Conservation (phyloP, 2,113 vertebrate species). For the Halcyon senegalensis region DNA sequence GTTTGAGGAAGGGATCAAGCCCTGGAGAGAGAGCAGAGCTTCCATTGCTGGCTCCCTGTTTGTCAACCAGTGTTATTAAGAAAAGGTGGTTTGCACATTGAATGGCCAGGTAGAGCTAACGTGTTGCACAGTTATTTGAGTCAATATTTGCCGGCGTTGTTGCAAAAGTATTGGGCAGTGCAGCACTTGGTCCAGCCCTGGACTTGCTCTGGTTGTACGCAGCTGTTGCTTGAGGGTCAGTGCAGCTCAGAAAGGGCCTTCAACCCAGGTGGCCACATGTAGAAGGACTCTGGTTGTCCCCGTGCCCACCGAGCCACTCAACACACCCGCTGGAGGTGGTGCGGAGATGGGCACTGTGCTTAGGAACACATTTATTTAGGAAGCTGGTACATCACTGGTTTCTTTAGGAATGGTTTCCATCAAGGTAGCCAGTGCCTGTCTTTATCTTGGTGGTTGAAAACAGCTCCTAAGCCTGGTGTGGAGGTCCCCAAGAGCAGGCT, state of each 20-base stretch:
- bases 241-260: not conserved
- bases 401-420: not conserved
- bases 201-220: not conserved
- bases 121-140: not conserved
- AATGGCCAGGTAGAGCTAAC: not conserved
- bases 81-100: not conserved
- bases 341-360: not conserved
- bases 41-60: not conserved
- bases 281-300: not conserved
- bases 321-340: not conserved
- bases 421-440: not conserved
- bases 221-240: not conserved
- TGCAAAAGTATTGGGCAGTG: not conserved
- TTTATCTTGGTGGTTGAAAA: not conserved
- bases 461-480: not conserved
- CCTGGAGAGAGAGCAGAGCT: not conserved
- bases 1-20: not conserved
- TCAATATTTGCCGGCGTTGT: not conserved
- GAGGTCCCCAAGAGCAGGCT: not conserved
- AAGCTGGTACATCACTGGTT: not conserved
- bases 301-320: not conserved
- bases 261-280: not conserved
- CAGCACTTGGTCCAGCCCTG: not conserved
- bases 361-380: not conserved
- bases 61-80: not conserved